phyloP scores from a whole-genome alignment of 2,113 vertebrate genomes.

The Holacanthus passer region DNA sequence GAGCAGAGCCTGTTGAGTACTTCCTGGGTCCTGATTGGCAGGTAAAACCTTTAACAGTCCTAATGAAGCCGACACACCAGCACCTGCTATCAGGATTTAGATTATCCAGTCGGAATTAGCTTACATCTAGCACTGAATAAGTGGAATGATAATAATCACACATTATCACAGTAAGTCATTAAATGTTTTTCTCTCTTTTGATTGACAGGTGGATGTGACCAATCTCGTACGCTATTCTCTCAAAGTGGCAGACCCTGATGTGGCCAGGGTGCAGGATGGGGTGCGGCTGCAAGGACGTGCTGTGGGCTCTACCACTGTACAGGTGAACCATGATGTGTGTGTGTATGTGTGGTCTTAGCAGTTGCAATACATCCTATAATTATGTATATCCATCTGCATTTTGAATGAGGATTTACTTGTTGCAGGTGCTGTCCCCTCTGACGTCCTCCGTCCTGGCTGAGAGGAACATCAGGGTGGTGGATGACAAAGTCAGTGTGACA shows the following conservation, averaged over 20 bases:
- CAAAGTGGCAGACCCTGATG: constrained; percentile 88
- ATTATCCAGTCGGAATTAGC: background rate
- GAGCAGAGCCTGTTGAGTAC: constrained; percentile 73
- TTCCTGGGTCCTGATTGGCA: constrained; percentile 94
- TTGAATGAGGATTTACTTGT: constrained; percentile 13
- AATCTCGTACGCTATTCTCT: constrained; percentile 88
- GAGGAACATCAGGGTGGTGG: constrained; percentile 91
- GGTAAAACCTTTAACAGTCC: constrained; percentile 54
- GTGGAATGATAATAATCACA: background rate
- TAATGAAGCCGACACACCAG: background rate
- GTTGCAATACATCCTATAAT: background rate
- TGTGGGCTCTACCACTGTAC: constrained; percentile 90
- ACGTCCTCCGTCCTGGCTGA: constrained; percentile 91
- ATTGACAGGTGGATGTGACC: constrained; percentile 88
- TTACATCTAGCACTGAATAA: background rate
- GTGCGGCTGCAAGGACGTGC: constrained; percentile 89
- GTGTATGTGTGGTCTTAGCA: constrained; percentile 3
- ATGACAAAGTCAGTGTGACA: constrained; percentile 95
- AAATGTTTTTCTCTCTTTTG: constrained; percentile 1
- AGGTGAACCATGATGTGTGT: constrained; percentile 81
- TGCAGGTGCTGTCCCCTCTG: constrained; percentile 93
- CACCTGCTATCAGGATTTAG: background rate
- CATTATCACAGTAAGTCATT: background rate
- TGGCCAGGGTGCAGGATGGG: constrained; percentile 87
- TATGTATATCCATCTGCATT: background rate